Evolutionary conservation across 2,888 invertebrate species (phyloP).

Genomic region (Nomada goodeniana): DNA sequence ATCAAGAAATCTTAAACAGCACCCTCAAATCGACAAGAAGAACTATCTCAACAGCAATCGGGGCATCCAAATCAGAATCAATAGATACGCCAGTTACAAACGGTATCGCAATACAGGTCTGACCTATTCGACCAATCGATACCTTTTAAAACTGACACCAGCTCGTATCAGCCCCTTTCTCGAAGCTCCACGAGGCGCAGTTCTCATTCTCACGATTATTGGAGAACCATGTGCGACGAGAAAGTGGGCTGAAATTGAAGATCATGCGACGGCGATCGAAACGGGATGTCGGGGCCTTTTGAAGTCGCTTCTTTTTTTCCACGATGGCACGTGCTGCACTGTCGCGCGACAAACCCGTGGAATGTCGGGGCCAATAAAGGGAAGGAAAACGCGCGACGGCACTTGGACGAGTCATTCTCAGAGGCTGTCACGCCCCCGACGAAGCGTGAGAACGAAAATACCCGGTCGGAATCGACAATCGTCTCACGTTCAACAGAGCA

Average conservation of each 20-base stretch:
- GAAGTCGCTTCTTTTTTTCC: conserved; percentile 25
- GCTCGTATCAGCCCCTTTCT: neutral
- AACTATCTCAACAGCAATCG: too few species aligned
- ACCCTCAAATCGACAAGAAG: too few species aligned
- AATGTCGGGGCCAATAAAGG: conserved; percentile 52
- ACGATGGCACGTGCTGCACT: conserved; percentile 49
- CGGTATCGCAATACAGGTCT: too few species aligned
- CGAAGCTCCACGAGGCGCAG: neutral
- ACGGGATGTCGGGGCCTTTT: conserved; percentile 32
- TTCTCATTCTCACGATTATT: conserved; percentile 58
- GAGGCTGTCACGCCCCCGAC: conserved; percentile 54
- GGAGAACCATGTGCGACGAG: conserved; percentile 52
- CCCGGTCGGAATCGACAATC: conserved; percentile 51
- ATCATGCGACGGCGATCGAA: conserved; percentile 36
- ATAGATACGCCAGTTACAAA: too few species aligned
- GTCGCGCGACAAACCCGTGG: conserved; percentile 55
- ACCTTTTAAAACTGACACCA: too few species aligned
- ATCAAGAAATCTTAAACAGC: too few species aligned
- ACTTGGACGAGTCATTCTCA: conserved; percentile 52
- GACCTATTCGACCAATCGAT: too few species aligned
- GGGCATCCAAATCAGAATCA: too few species aligned
- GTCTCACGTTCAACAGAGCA: conserved; percentile 73
- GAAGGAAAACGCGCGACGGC: conserved; percentile 28
- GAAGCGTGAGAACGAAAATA: conserved; percentile 62
- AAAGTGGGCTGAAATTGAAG: conserved; percentile 57